Percentiles rank a stretch among this genome's conserved stretches.
phyloP scores from a whole-genome alignment of 2,797 vertebrate genomes.

The Xiphorhynchus erythropygius region DNA sequence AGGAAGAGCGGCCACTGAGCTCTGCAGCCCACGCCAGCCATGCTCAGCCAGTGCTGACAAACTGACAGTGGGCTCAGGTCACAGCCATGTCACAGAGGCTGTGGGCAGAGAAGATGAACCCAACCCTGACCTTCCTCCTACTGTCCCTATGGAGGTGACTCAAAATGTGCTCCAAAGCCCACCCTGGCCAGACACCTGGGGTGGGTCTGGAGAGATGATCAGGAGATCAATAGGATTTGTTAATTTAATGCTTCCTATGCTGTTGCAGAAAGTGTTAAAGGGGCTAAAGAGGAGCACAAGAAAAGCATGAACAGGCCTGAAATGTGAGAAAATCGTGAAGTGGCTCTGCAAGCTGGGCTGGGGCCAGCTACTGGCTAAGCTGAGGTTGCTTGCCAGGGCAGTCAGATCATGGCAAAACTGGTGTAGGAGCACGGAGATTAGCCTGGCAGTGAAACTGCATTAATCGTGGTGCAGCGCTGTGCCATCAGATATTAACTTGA shows the following conservation, averaged over 20 bases:
- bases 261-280: background rate
- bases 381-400: fast-evolving
- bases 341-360: background rate
- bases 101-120: background rate
- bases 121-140: background rate
- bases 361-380: background rate
- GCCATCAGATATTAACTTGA: background rate
- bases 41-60: background rate
- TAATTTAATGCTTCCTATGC: background rate
- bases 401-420: background rate
- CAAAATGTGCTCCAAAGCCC: background rate
- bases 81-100: fast-evolving
- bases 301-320: background rate
- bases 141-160: background rate
- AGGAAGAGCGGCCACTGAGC: background rate
- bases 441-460: background rate
- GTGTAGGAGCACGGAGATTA: fast-evolving
- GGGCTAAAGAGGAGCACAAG: background rate
- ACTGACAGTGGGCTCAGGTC: fast-evolving
- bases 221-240: background rate
- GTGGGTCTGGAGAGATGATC: background rate
- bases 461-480: fast-evolving
- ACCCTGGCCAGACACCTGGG: background rate
- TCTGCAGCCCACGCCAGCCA: background rate
- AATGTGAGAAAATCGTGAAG: background rate